phyloP scores from a whole-genome alignment of 2,113 vertebrate species.

The Rattus norvegicus region DNA sequence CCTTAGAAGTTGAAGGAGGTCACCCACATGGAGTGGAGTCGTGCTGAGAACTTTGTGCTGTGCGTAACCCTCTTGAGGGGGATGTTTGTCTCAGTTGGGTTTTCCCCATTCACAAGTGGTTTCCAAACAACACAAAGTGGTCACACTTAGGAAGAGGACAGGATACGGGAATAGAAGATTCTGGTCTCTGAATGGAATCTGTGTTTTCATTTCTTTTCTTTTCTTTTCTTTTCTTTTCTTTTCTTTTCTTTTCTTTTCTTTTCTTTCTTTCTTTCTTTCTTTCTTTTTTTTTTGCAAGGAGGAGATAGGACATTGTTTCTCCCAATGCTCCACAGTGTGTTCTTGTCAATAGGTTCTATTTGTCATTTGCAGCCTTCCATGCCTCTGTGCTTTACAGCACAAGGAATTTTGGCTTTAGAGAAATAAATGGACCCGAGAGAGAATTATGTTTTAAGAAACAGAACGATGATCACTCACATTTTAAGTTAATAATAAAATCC shows the following conservation, averaged over 20 bases:
- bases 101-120: conserved; percentile 3
- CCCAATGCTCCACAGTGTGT: background rate
- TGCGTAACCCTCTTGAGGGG: background rate
- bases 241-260: too few relatives aligned
- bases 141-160: conserved; percentile 27
- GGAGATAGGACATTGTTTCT: background rate
- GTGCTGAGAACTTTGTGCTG: background rate
- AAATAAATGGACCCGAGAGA: conserved; percentile 76
- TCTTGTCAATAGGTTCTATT: conserved; percentile 52
- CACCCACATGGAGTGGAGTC: conserved; percentile 2
- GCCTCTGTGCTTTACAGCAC: conserved; percentile 63
- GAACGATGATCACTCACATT: conserved; percentile 71
- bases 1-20: conserved; percentile 25
- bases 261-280: too few relatives aligned
- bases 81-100: conserved; percentile 28
- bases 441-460: conserved; percentile 77
- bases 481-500: conserved; percentile 79
- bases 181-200: background rate
- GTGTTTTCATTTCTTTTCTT: background rate
- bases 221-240: too few relatives aligned
- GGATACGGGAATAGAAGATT: background rate
- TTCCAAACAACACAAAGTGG: conserved; percentile 40
- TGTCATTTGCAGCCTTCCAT: conserved; percentile 55
- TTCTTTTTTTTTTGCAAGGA: background rate
- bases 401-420: conserved; percentile 74